Conservation (phyloP, 1,140 invertebrate genomes). For the Magallana angulata region DNA sequence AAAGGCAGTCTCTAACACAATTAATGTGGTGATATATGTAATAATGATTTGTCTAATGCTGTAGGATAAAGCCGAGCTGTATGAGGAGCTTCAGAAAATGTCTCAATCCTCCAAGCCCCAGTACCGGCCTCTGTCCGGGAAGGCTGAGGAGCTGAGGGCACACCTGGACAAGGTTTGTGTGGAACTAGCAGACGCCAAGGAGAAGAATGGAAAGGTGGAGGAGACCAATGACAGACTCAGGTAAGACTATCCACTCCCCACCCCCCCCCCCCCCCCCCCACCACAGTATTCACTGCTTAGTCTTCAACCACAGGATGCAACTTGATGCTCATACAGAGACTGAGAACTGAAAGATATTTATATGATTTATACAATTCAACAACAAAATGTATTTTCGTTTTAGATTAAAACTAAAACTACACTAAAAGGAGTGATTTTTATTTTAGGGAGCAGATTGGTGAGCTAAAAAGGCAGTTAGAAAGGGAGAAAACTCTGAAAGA, state of each 20-base stretch:
- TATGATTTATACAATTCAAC: too few species aligned
- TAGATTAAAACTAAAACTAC: too few species aligned
- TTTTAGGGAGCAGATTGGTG: slow-evolving; percentile 67
- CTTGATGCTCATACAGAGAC: too few species aligned
- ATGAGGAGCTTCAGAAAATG: slow-evolving; percentile 61
- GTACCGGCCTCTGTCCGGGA: slow-evolving; percentile 13
- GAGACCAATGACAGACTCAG: slow-evolving; percentile 41
- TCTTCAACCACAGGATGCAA: too few species aligned
- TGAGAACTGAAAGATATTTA: too few species aligned
- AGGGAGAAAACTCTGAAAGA: slow-evolving; percentile 65
- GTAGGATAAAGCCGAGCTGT: slow-evolving; percentile 65
- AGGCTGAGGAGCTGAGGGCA: slow-evolving; percentile 55
- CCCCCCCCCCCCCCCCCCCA: too few species aligned
- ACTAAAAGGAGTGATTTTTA: too few species aligned
- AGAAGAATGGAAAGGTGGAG: slow-evolving; percentile 7
- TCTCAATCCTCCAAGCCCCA: slow-evolving; percentile 29
- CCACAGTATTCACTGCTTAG: too few species aligned
- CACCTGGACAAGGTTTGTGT: slow-evolving; percentile 54
- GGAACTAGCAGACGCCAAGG: slow-evolving; percentile 43
- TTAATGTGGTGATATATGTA: too few species aligned
- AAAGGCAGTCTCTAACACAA: too few species aligned
- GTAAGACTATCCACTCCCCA: neutral
- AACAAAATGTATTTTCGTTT: too few species aligned
- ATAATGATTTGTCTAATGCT: too few species aligned
- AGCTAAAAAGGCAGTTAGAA: slow-evolving; percentile 60